phyloP scores from a whole-genome alignment of 2,797 vertebrate species.

The Pseudochirops corinnae region DNA sequence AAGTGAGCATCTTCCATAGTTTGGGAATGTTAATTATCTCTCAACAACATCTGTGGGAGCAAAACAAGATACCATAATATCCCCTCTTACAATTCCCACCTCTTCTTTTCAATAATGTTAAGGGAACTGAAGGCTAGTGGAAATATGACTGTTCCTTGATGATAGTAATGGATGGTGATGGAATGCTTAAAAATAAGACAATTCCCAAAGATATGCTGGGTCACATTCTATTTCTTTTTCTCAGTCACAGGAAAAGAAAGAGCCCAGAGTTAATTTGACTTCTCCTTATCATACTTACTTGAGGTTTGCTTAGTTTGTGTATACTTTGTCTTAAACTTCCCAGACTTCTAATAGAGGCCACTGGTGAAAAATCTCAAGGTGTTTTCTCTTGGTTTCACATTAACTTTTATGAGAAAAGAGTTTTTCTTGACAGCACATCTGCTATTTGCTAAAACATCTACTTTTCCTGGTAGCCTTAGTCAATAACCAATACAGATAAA shows the following conservation, averaged over 20 bases:
- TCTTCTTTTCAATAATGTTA: background rate
- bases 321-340: background rate
- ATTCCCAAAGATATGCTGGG: background rate
- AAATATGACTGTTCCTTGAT: background rate
- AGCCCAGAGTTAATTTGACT: background rate
- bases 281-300: background rate
- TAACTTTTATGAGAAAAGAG: background rate
- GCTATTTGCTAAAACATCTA: conserved; percentile 8
- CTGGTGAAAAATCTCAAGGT: background rate
- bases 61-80: no score
- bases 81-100: no score
- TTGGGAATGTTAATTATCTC: no score
- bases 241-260: background rate
- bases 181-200: background rate
- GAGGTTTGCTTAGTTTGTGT: background rate
- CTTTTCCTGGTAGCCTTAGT: background rate
- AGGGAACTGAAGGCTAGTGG: background rate
- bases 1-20: no score
- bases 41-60: no score
- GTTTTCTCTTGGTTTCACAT: background rate
- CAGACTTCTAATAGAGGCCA: conserved; percentile 15
- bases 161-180: background rate
- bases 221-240: background rate
- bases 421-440: background rate
- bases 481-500: conserved; percentile 27